phyloP scores from a whole-genome alignment of 2,888 invertebrate genomes.

The Aporophyla nigra region DNA sequence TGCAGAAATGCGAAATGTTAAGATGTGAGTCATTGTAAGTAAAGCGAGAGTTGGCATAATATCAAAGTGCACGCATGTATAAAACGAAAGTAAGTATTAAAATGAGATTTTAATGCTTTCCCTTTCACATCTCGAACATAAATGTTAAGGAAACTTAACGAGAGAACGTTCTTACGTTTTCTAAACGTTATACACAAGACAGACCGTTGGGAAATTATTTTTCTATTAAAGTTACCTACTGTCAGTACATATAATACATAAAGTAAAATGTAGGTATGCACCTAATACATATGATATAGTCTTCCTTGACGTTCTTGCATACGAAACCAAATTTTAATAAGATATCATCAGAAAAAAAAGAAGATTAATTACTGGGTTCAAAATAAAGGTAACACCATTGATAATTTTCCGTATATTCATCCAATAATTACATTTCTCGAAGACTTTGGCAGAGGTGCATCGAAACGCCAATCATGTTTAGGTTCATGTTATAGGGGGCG shows the following conservation, averaged over 20 bases:
- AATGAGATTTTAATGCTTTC: slow-evolving; percentile 54
- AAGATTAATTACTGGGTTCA: not conserved
- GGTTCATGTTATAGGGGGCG: too few relatives aligned
- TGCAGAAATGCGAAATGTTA: not conserved
- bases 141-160: slow-evolving; percentile 39
- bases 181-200: not conserved
- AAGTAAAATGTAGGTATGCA: not conserved
- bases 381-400: not conserved
- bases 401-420: not conserved
- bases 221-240: too few relatives aligned
- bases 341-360: not conserved
- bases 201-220: not conserved
- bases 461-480: not conserved
- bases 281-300: not conserved
- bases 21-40: slow-evolving; percentile 16
- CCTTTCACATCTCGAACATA: slow-evolving; percentile 58
- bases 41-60: slow-evolving; percentile 41
- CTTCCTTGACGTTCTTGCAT: not conserved
- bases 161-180: slow-evolving; percentile 16
- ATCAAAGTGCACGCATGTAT: slow-evolving; percentile 52
- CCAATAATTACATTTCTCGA: not conserved
- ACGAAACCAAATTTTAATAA: not conserved
- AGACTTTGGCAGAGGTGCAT: not conserved
- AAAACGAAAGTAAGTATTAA: slow-evolving; percentile 59
- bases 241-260: too few relatives aligned